These are phyloP conservation scores for Setophaga kirtlandii DNA, from an alignment of 2,113 vertebrate genomes.

Conservation along the genomic window DNA sequence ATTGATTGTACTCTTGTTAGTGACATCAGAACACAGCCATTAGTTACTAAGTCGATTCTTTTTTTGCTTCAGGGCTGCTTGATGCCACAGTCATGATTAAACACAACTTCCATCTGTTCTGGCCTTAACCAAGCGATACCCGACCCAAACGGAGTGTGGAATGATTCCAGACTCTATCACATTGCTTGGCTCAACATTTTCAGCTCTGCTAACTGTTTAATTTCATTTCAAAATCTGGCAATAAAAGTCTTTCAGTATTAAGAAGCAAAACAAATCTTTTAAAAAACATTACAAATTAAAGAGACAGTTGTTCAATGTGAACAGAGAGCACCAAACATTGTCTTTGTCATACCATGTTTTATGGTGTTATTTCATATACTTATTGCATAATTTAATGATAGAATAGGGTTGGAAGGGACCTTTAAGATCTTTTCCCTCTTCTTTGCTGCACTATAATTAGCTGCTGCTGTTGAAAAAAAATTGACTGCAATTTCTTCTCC, in stretches of 20 bases:
- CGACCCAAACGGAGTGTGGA: background rate
- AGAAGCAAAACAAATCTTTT: background rate
- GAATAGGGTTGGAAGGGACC: background rate
- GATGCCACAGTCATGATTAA: background rate
- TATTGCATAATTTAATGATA: background rate
- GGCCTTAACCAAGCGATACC: background rate
- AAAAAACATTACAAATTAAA: background rate
- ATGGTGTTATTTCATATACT: background rate
- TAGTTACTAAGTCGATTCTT: background rate
- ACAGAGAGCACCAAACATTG: background rate
- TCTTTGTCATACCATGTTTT: background rate
- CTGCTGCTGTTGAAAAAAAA: background rate
- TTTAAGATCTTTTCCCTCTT: background rate
- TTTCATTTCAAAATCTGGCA: background rate
- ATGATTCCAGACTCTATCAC: background rate
- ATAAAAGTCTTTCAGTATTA: background rate
- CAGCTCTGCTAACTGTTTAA: background rate
- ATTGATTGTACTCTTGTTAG: background rate
- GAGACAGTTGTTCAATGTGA: background rate
- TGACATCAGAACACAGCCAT: background rate
- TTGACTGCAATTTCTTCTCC: background rate
- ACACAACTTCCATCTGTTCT: background rate
- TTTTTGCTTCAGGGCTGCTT: background rate
- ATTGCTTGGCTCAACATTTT: background rate
- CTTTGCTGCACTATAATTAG: background rate